phyloP scores from a whole-genome alignment of 2,113 vertebrate species.

The Malurus alboscapulatus region DNA sequence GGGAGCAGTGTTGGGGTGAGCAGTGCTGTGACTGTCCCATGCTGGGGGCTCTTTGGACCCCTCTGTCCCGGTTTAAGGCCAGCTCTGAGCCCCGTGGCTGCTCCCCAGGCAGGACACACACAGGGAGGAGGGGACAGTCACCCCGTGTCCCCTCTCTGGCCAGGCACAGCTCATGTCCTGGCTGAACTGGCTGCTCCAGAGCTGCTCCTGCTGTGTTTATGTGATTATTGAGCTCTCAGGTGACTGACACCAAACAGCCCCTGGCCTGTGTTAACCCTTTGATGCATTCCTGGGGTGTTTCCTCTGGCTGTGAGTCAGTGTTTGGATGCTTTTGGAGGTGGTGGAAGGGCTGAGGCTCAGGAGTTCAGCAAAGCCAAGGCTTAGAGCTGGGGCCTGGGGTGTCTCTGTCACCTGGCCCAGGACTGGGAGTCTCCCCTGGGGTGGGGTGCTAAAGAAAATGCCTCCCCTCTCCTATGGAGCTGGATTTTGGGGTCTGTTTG shows the following conservation, averaged over 20 bases:
- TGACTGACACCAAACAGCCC: neutral
- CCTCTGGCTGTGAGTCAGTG: neutral
- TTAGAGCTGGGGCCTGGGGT: neutral
- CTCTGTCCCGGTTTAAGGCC: neutral
- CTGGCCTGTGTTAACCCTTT: neutral
- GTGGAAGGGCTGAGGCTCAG: neutral
- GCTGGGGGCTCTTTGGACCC: neutral
- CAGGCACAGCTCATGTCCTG: neutral
- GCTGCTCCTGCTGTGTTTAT: neutral
- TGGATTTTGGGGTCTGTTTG: neutral
- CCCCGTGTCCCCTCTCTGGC: neutral
- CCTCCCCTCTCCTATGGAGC: neutral
- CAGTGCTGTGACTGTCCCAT: accelerated
- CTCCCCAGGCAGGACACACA: accelerated
- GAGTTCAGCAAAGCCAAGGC: neutral
- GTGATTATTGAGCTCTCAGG: neutral
- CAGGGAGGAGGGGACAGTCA: accelerated
- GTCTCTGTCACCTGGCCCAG: accelerated
- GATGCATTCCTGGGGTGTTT: neutral
- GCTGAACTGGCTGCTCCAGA: neutral
- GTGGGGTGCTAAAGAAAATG: neutral
- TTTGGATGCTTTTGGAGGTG: neutral
- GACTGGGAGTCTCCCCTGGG: neutral
- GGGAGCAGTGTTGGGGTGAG: neutral
- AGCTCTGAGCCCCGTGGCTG: accelerated